phyloP scores from a whole-genome alignment of 2,113 vertebrate species.

The Rousettus leschenaultii region DNA sequence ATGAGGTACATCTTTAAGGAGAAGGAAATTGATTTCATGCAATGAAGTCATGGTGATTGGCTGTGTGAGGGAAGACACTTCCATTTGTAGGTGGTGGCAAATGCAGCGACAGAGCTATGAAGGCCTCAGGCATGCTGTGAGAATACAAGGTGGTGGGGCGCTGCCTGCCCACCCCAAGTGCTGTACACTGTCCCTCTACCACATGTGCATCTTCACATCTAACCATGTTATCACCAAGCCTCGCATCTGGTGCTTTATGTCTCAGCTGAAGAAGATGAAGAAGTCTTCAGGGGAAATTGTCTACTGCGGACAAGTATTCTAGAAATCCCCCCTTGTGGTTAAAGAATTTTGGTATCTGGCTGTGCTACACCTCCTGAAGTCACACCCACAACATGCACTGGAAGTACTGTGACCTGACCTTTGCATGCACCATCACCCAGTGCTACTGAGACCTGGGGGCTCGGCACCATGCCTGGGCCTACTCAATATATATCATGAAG shows the following conservation, averaged over 20 bases:
- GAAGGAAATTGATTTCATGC: too few relatives aligned
- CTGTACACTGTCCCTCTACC: background rate
- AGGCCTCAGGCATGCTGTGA: too few relatives aligned
- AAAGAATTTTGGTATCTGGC: slow-evolving; percentile 98
- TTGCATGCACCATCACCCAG: slow-evolving; percentile 95
- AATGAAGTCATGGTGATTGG: too few relatives aligned
- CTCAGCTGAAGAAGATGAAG: background rate
- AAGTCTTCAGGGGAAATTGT: background rate
- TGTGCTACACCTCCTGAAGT: slow-evolving; percentile 96
- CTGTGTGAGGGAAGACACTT: too few relatives aligned
- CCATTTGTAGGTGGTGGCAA: too few relatives aligned
- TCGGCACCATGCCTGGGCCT: too few relatives aligned
- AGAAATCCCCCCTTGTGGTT: slow-evolving; percentile 93
- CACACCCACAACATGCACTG: slow-evolving; percentile 99
- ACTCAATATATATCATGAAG: too few relatives aligned
- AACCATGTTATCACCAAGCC: background rate
- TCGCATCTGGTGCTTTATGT: background rate
- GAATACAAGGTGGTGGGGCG: too few relatives aligned
- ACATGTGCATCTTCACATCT: background rate
- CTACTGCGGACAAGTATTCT: slow-evolving; percentile 86
- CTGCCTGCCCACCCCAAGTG: background rate
- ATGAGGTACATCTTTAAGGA: too few relatives aligned
- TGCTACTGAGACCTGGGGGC: slow-evolving; percentile 80
- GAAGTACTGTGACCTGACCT: slow-evolving; percentile 96
- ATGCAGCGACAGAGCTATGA: too few relatives aligned